A percentile compares a stretch with the other conserved stretches of the same genome.
Conservation (phyloP, 1,140 invertebrate species). For the Eciton burchellii region DNA sequence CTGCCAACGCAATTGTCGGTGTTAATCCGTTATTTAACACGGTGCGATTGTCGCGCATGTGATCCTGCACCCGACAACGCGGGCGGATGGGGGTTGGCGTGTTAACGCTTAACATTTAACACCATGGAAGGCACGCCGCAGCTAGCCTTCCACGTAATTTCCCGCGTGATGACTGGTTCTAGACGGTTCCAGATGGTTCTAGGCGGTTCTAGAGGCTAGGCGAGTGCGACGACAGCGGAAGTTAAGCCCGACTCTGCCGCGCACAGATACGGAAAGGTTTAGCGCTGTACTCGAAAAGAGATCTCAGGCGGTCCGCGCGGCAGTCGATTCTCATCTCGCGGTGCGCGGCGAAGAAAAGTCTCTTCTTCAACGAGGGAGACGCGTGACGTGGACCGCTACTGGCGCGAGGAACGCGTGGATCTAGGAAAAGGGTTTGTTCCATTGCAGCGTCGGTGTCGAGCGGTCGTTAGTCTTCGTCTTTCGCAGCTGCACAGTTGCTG, state of each 20-base stretch:
- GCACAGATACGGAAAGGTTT: constrained; percentile 57
- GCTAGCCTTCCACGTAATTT: neutral
- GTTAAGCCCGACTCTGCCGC: neutral
- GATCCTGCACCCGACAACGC: no score
- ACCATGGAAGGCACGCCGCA: neutral
- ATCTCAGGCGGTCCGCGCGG: constrained; percentile 46
- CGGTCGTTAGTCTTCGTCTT: constrained; percentile 95
- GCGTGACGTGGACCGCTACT: constrained; percentile 40
- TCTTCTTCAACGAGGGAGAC: no score
- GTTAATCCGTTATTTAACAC: neutral
- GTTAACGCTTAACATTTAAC: constrained; percentile 11
- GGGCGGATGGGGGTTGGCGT: no score
- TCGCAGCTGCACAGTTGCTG: constrained; percentile 93
- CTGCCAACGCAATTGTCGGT: neutral
- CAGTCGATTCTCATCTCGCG: constrained; percentile 48
- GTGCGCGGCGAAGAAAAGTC: no score
- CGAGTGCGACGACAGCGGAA: no score
- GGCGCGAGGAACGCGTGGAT: constrained; percentile 48
- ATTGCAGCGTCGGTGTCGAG: constrained; percentile 88
- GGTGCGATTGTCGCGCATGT: neutral
- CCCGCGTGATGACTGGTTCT: no score
- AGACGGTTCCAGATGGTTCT: neutral
- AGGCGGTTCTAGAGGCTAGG: no score
- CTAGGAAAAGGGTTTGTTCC: constrained; percentile 75
- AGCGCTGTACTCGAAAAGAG: constrained; percentile 49